These are phyloP conservation scores for Meta bourneti DNA, from an alignment of 2,888 invertebrate genomes.

Conservation along the genomic window DNA sequence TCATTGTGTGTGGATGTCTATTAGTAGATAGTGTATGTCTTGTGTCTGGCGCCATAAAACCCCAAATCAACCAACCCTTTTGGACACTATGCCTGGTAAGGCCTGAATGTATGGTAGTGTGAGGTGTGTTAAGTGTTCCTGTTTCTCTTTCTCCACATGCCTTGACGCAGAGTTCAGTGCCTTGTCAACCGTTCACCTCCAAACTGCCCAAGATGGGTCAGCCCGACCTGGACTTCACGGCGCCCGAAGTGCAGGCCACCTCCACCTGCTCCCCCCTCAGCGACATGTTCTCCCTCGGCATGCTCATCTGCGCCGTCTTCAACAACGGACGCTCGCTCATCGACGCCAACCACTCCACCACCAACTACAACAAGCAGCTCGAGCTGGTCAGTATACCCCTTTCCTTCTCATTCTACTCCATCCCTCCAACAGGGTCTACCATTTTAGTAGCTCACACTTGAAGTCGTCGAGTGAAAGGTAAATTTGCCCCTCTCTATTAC, in stretches of 20 bases:
- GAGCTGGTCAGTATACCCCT: slow-evolving; percentile 88
- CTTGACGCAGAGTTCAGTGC: slow-evolving; percentile 86
- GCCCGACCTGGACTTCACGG: slow-evolving; percentile 95
- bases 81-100: too few species aligned
- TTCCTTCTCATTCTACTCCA: neutral
- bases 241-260: slow-evolving; percentile 94
- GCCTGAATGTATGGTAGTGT: neutral
- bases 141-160: slow-evolving; percentile 19
- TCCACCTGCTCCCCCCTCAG: slow-evolving; percentile 91
- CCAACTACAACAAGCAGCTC: slow-evolving; percentile 93
- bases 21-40: too few species aligned
- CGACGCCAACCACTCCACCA: slow-evolving; percentile 93
- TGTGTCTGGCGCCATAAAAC: too few species aligned
- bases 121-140: slow-evolving; percentile 1
- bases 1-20: too few species aligned
- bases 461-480: too few species aligned
- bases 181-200: slow-evolving; percentile 93
- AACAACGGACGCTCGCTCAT: slow-evolving; percentile 93
- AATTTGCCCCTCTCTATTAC: too few species aligned
- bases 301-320: slow-evolving; percentile 95
- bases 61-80: too few species aligned
- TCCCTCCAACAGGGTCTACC: neutral
- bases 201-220: slow-evolving; percentile 94
- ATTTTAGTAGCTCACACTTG: too few species aligned
- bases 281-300: slow-evolving; percentile 97